Evolutionary conservation across 2,113 vertebrate species (phyloP), one percentile per base, ranked within the genome.

Genomic region (Triplophysa rosa): DNA sequence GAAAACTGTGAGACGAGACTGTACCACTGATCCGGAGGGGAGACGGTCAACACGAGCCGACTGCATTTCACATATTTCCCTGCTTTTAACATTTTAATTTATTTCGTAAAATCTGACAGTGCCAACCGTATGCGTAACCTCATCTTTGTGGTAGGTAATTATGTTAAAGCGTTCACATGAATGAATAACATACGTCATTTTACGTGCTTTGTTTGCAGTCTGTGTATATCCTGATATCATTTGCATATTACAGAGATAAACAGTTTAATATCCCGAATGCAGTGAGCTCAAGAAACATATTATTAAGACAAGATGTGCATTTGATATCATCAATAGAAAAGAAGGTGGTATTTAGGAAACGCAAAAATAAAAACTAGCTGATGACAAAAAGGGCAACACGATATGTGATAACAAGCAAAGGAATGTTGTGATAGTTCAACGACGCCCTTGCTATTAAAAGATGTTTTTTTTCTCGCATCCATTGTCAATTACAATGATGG

Each of bases 1-100:
- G 92, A 94, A 94, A 93, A 91, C 90, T 90, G 86, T 91, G 90
- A 85, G 90, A 86, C 77, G 81, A 77, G 92, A 91, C 88, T 56
- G 84, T 92, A 94, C 93, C 92, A 94, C 47, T 91, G 88, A 78
- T 21, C 64, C 49, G 16, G 14, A 78, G 84, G 80, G 84, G 84
- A 71, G 8, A 63, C 7, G 17, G 56, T 10, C 12, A n/a, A 65
- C 45, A 58, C 7, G 24, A 76, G 65, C 33, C 67, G n/a, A 33
- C 4, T 14, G 42, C 21, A 62, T 61, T 74, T 42, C 14, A 13
- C 9, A 62, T 8, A 64, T 5, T 10, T 16, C 26, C 12, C 14
- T 21, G 8, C 17, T 2, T 9, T 16, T 45, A 33, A 29, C 1
- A 14, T 49, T 16, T 16, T 33, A 3, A 21, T 21, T 16, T 10